Percentiles rank a stretch among this genome's conserved stretches.
These are phyloP conservation scores for Apodemia zela DNA, from an alignment of 2,888 invertebrate species.

Conservation along the genomic window DNA sequence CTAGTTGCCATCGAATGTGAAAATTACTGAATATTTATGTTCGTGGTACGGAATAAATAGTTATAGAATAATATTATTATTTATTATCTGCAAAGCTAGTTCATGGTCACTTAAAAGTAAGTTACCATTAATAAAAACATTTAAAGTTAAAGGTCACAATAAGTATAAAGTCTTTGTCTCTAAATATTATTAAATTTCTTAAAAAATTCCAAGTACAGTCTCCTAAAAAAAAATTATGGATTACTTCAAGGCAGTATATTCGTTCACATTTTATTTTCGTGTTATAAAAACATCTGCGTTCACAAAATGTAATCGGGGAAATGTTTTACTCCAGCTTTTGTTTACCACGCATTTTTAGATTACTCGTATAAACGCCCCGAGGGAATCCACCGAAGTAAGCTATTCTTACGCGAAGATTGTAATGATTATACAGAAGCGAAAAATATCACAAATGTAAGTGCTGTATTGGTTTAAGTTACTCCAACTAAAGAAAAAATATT, in stretches of 20 bases:
- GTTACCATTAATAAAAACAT: too few relatives aligned
- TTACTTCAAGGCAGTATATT: conserved; percentile 4
- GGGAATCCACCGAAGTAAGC: conserved; percentile 2
- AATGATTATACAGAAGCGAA: conserved; percentile 6
- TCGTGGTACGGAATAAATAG: too few relatives aligned
- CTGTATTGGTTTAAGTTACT: background rate
- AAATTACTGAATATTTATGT: too few relatives aligned
- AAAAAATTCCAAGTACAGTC: background rate
- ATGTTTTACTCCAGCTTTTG: conserved; percentile 12
- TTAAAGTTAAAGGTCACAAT: too few relatives aligned
- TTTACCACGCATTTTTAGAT: conserved; percentile 13
- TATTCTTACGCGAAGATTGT: conserved; percentile 11
- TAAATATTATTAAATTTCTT: too few relatives aligned
- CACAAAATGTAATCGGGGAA: conserved; percentile 7
- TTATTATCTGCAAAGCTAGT: too few relatives aligned
- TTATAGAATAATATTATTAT: too few relatives aligned
- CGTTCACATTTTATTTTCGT: conserved; percentile 5
- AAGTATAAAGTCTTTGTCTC: too few relatives aligned
- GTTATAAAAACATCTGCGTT: conserved; percentile 12
- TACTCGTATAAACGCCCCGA: conserved; percentile 9
- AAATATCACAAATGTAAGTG: background rate
- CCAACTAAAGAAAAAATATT: background rate
- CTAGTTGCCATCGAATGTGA: too few relatives aligned
- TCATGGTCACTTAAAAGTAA: too few relatives aligned
- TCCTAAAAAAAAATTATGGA: background rate